Evolutionary conservation across 2,113 vertebrate genomes (phyloP).

Genomic region (Naja naja): DNA sequence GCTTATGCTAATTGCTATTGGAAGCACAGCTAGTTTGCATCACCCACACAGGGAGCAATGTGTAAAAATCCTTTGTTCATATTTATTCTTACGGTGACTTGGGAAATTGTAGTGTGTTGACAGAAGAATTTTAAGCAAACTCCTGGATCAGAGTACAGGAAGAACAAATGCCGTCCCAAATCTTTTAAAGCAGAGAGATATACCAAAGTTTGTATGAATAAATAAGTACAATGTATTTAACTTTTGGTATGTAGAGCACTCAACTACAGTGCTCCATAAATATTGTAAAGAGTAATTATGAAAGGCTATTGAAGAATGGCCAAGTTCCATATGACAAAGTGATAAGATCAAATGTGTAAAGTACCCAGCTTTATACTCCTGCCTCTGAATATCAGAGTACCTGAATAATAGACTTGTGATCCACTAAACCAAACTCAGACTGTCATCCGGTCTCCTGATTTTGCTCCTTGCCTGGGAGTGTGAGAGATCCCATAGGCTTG

Average conservation of each 20-base stretch:
- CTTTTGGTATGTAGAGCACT: not conserved
- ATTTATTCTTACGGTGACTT: slow-evolving; percentile 33
- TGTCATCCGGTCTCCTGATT: not conserved
- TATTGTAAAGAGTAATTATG: not conserved
- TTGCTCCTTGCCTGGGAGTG: not conserved
- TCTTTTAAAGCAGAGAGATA: not conserved
- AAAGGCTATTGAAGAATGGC: not conserved
- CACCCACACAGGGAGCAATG: not conserved
- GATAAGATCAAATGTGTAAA: not conserved
- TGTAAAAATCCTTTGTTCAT: slow-evolving; percentile 7
- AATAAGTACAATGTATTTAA: not conserved
- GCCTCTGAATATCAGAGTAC: not conserved
- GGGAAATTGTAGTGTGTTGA: not conserved
- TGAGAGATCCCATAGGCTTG: not conserved
- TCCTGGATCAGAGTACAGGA: not conserved
- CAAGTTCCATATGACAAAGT: not conserved
- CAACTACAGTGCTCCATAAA: not conserved
- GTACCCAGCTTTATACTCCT: not conserved
- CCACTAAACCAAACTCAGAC: not conserved
- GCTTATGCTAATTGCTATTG: not conserved
- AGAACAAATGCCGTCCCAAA: not conserved
- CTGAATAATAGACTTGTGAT: not conserved
- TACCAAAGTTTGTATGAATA: not conserved
- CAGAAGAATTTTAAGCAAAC: slow-evolving; percentile 3
- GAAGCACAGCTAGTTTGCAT: slow-evolving; percentile 22